Base-by-base conservation (phyloP, 2,888 invertebrate species). In the Pandemis heparana region DNA sequence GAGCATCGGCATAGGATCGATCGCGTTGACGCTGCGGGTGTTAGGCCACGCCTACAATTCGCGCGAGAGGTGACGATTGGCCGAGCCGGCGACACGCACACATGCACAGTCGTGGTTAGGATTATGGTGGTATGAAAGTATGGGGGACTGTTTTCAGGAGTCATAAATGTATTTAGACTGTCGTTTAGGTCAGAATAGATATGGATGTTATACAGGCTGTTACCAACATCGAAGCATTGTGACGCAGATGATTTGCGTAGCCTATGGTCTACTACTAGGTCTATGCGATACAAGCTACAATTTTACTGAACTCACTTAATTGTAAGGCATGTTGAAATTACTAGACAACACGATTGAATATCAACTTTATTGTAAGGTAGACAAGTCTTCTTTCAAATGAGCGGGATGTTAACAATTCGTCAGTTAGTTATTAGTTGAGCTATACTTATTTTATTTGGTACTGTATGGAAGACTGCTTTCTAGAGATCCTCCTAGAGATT, bases 51-150 rank as follows among this genome's bases (percentile, higher is more conserved):
- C 94, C 94, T 82, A 88, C 92, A 82, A 88, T 93, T 94, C 91
- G 91, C 94, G 87, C 94, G 89, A 85, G 77, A 90, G 90, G 94
- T 94, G 93, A 90, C 88, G 93, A 94, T 94, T 94, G 94, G 94
- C 87, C 88, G 86, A 82, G 81, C 80, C 79, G 80, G 65, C 64
- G 74, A 73, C 78, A 78, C 79, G 78, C 81, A 78, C 79, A 81
- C 80, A 75, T 77, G 71, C 74, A 75, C 75, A 75, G 48, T 75
- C 14, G 61, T 51, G 48, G 46, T 62, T 23, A 63, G 63, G 63
- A 63, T 63, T 63, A 56, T 56, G 67, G 48, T 67, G 66, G 72
- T 72, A 68, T 68, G 59, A 73, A 73, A 73, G 64, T 73, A 69
- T 64, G 68, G 73, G 73, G 68, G 73, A 61, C 68, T 48, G 51